Evolutionary conservation across 2,888 invertebrate genomes (phyloP).

Genomic region (Alloplasta piceator): DNA sequence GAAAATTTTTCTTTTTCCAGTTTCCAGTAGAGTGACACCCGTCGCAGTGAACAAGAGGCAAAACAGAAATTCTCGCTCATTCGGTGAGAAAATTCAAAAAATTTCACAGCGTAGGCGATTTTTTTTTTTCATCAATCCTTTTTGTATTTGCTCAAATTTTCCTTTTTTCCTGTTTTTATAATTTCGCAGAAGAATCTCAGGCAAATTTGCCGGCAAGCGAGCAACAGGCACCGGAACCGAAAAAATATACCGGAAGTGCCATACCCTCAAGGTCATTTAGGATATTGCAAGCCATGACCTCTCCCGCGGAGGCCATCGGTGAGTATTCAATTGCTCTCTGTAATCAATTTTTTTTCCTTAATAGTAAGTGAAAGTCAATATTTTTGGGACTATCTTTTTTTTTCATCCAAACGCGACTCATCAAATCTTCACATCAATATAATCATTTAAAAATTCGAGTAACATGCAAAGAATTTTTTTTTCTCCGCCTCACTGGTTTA

Average conservation of each 20-base stretch:
- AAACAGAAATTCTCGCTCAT: slow-evolving; percentile 79
- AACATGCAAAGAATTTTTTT: slow-evolving; percentile 28
- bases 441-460: slow-evolving; percentile 20
- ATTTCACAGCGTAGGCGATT: not conserved
- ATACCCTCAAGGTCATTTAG: slow-evolving; percentile 93
- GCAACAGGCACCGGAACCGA: slow-evolving; percentile 87
- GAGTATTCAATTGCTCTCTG: slow-evolving; percentile 78
- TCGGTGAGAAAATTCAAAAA: slow-evolving; percentile 73
- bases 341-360: not conserved
- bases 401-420: slow-evolving; percentile 4
- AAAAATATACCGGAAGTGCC: slow-evolving; percentile 90
- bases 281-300: slow-evolving; percentile 92
- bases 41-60: slow-evolving; percentile 77
- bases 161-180: too few relatives aligned
- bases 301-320: slow-evolving; percentile 87
- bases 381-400: not conserved
- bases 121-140: too few relatives aligned
- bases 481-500: slow-evolving; percentile 30
- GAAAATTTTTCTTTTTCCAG: slow-evolving; percentile 17
- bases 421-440: too few relatives aligned
- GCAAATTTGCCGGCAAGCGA: slow-evolving; percentile 87
- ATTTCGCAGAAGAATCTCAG: slow-evolving; percentile 70
- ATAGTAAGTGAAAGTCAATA: slow-evolving; percentile 10
- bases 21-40: slow-evolving; percentile 68
- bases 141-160: too few relatives aligned